Conservation (phyloP, 2,797 vertebrate species). For the Aphelocoma californica region DNA sequence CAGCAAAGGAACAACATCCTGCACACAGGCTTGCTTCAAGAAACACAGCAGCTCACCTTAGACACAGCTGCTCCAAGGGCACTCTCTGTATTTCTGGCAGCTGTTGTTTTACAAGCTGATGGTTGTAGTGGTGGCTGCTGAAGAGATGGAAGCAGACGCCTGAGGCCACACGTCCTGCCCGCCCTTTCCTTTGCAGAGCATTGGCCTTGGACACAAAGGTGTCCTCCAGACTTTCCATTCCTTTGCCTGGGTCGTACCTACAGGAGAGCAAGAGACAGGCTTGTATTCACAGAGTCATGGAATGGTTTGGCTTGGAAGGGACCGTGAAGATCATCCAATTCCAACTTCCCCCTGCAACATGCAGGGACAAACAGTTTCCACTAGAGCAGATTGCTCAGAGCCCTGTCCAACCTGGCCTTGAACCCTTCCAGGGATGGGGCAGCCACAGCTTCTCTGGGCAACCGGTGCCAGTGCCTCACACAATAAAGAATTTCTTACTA, state of each 20-base stretch:
- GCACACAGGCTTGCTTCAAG: neutral
- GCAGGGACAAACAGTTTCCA: neutral
- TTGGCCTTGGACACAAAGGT: slow-evolving; percentile 93
- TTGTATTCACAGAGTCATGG: neutral
- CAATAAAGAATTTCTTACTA: neutral
- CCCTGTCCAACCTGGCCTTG: neutral
- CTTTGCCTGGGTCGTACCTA: slow-evolving; percentile 93
- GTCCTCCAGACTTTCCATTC: slow-evolving; percentile 98
- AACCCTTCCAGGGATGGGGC: neutral
- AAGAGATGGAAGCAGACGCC: slow-evolving; percentile 97
- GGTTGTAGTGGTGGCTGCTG: slow-evolving; percentile 90
- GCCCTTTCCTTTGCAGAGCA: slow-evolving; percentile 91
- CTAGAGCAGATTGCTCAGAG: neutral
- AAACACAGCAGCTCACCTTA: slow-evolving; percentile 77
- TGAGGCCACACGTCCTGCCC: slow-evolving; percentile 93
- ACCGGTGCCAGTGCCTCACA: neutral
- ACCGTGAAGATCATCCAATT: neutral
- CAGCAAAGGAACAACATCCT: neutral
- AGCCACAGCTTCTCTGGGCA: neutral
- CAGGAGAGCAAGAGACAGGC: neutral
- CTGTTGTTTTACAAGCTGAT: slow-evolving; percentile 90
- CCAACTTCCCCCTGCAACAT: neutral
- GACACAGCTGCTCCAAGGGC: slow-evolving; percentile 94
- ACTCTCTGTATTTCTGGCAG: slow-evolving; percentile 95
- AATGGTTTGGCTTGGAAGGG: neutral